These are phyloP conservation scores for Calliopsis andreniformis DNA, from an alignment of 1,140 invertebrate genomes.

Conservation along the genomic window DNA sequence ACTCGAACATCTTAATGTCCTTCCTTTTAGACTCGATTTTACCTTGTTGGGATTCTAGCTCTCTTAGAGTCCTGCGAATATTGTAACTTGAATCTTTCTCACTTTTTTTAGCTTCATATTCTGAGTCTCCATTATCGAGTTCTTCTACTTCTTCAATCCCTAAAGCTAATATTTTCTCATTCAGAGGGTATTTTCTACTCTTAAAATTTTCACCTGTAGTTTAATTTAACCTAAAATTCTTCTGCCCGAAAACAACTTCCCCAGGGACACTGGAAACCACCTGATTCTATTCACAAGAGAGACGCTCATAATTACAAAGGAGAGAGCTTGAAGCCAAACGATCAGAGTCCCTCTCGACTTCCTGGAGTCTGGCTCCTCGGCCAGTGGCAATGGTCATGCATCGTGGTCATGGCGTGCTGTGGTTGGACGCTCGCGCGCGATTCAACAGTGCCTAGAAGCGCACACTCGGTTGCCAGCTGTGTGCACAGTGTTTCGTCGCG, in stretches of 20 bases:
- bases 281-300: neutral
- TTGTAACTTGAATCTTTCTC: slow-evolving; percentile 9
- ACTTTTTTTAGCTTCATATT: no score
- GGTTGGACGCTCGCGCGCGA: slow-evolving; percentile 1
- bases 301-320: slow-evolving; percentile 18
- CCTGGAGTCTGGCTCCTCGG: slow-evolving; percentile 20
- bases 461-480: slow-evolving; percentile 2
- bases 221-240: no score
- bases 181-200: no score
- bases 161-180: neutral
- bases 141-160: neutral
- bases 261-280: neutral
- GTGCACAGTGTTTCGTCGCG: slow-evolving; percentile 7
- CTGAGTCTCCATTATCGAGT: neutral
- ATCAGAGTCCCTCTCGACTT: slow-evolving; percentile 14
- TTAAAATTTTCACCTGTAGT: no score
- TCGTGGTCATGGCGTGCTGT: slow-evolving; percentile 52
- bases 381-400: slow-evolving; percentile 60
- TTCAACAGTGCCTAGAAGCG: slow-evolving; percentile 13
- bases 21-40: slow-evolving; percentile 17
- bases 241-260: no score
- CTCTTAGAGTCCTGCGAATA: neutral
- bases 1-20: slow-evolving; percentile 39
- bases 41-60: slow-evolving; percentile 5
- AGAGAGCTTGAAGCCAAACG: slow-evolving; percentile 12